Conservation (phyloP, 2,888 invertebrate species). For the Pelosia muscerda region DNA sequence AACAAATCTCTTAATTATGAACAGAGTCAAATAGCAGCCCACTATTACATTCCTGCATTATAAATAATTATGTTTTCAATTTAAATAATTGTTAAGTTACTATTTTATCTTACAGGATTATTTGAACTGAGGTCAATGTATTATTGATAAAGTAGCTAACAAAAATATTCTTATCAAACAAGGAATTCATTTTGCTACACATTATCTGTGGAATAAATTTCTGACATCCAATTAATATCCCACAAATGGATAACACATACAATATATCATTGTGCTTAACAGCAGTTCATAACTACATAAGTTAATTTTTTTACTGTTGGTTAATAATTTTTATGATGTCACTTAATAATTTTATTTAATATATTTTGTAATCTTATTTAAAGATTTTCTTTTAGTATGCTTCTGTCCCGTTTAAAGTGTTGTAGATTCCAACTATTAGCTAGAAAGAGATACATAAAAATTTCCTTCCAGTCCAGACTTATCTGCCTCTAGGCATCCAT, state of each 20-base stretch:
- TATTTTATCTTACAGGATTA: background rate
- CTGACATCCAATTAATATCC: constrained; percentile 6
- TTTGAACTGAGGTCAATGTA: background rate
- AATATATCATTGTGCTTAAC: background rate
- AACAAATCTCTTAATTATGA: constrained; percentile 23
- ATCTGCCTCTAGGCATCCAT: constrained; percentile 32
- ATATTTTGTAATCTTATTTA: too few species aligned
- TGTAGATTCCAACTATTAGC: constrained; percentile 26
- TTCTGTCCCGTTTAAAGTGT: constrained; percentile 27
- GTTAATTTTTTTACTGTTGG: background rate
- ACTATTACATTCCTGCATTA: background rate
- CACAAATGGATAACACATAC: background rate
- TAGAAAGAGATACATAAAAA: constrained; percentile 21
- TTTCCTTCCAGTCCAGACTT: too few species aligned
- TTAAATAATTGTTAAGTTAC: background rate
- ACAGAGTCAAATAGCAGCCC: constrained; percentile 26
- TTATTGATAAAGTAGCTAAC: background rate
- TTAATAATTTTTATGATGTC: background rate
- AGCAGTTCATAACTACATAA: too few species aligned
- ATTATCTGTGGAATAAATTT: background rate
- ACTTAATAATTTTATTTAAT: background rate
- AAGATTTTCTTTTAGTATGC: too few species aligned
- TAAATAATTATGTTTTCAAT: background rate
- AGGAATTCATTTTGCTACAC: constrained; percentile 11
- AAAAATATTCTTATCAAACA: constrained; percentile 3